These are phyloP conservation scores for Chydorus sphaericus DNA, from an alignment of 2,888 invertebrate species.

Conservation along the genomic window DNA sequence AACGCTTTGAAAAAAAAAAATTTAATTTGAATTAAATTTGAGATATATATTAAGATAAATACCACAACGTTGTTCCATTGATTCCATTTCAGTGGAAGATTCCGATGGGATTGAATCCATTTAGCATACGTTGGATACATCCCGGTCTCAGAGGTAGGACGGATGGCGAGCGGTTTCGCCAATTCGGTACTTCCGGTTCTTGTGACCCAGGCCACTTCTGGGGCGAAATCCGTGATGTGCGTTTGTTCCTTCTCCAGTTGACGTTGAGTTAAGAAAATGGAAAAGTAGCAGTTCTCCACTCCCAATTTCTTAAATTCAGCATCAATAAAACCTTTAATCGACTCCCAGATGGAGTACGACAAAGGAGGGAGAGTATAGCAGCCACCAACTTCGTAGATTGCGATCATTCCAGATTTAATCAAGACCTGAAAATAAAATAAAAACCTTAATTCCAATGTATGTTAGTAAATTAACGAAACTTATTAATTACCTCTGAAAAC, in stretches of 20 bases:
- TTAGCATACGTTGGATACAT: slow-evolving; percentile 99
- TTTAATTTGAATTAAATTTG: not conserved
- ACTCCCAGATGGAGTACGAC: slow-evolving; percentile 93
- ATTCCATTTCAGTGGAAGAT: slow-evolving; percentile 88
- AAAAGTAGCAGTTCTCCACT: slow-evolving; percentile 94
- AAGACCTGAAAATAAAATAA: slow-evolving; percentile 46
- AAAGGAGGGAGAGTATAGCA: slow-evolving; percentile 97
- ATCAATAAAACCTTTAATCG: slow-evolving; percentile 73
- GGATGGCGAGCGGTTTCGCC: slow-evolving; percentile 91
- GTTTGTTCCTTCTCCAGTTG: slow-evolving; percentile 89
- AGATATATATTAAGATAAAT: no score
- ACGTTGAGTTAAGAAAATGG: slow-evolving; percentile 84
- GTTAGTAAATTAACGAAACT: no score
- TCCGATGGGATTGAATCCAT: slow-evolving; percentile 95
- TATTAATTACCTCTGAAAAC: slow-evolving; percentile 90
- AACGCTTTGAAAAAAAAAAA: slow-evolving; percentile 46
- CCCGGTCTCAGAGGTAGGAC: slow-evolving; percentile 97
- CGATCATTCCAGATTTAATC: slow-evolving; percentile 90
- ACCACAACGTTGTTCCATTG: slow-evolving; percentile 99
- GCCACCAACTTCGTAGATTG: slow-evolving; percentile 98
- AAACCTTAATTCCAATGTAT: no score
- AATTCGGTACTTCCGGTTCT: slow-evolving; percentile 87
- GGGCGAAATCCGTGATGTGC: slow-evolving; percentile 96
- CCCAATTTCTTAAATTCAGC: slow-evolving; percentile 73
- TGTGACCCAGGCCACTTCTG: slow-evolving; percentile 90